Evolutionary conservation across 2,797 vertebrate genomes (phyloP).

Genomic region (Nothura maculosa): DNA sequence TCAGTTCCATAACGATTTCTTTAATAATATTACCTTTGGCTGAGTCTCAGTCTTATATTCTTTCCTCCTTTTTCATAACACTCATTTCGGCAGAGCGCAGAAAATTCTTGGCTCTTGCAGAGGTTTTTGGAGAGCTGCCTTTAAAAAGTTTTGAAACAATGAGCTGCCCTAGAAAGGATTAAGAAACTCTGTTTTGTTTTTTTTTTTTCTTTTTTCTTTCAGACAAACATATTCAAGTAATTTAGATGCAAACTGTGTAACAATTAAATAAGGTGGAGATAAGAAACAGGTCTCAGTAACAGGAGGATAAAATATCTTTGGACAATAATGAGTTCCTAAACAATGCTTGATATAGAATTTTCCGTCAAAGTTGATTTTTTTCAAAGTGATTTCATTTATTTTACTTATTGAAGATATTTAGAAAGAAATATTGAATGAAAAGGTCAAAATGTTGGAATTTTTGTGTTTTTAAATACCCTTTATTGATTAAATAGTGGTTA

Average conservation of each 20-base stretch:
- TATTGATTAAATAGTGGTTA: not conserved
- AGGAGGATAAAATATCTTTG: not conserved
- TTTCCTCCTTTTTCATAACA: slow-evolving; percentile 27
- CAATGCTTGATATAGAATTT: not conserved
- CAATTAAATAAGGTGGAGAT: not conserved
- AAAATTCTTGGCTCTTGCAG: slow-evolving; percentile 4
- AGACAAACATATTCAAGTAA: not conserved
- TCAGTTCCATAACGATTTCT: slow-evolving; percentile 29
- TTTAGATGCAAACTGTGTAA: not conserved
- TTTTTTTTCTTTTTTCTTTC: slow-evolving; percentile 42
- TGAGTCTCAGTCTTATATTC: not conserved
- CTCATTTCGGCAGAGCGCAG: slow-evolving; percentile 30
- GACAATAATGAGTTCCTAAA: not conserved
- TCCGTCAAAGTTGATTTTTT: not conserved
- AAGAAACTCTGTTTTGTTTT: not conserved
- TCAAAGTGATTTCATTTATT: not conserved
- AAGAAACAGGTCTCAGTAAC: not conserved
- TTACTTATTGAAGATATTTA: not conserved
- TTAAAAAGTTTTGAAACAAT: not conserved
- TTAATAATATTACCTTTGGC: slow-evolving; percentile 58
- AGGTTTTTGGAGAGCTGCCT: not conserved
- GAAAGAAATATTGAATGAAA: not conserved
- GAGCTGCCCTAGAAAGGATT: not conserved
- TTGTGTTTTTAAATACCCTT: not conserved
- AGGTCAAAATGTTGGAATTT: not conserved